These are phyloP conservation scores for Apis laboriosa DNA, from an alignment of 1,140 invertebrate genomes.

Conservation along the genomic window DNA sequence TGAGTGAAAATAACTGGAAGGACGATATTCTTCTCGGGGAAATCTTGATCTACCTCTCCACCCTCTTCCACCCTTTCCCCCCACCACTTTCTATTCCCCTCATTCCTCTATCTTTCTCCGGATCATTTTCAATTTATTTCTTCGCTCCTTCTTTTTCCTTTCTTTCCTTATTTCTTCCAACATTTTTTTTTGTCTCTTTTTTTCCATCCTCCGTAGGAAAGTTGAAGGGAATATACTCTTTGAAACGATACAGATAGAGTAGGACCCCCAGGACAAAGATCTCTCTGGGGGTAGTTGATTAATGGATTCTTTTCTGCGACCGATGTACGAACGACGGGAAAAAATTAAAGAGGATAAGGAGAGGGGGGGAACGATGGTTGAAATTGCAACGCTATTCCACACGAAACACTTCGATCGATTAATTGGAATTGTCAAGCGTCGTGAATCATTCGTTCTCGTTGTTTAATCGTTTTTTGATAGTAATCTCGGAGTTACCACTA, in stretches of 20 bases:
- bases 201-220: neutral
- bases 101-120: conserved; percentile 9
- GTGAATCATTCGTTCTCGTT: conserved; percentile 41
- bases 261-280: conserved; percentile 32
- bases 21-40: conserved; percentile 40
- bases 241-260: conserved; percentile 38
- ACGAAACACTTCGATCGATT: conserved; percentile 51
- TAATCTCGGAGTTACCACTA: neutral
- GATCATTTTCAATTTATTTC: conserved; percentile 67
- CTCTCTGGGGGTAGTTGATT: conserved; percentile 51
- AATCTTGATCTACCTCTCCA: conserved; percentile 58
- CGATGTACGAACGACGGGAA: conserved; percentile 43
- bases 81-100: conserved; percentile 20
- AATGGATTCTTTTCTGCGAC: conserved; percentile 54
- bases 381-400: conserved; percentile 26
- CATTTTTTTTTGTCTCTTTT: neutral
- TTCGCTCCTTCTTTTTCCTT: neutral
- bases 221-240: conserved; percentile 32
- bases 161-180: neutral
- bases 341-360: conserved; percentile 41
- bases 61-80: conserved; percentile 22
- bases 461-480: conserved; percentile 57
- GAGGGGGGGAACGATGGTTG: conserved; percentile 1
- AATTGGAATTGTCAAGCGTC: conserved; percentile 57
- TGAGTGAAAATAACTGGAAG: neutral